Conservation (phyloP, 2,797 vertebrate species). For the Aldrovandia affinis region DNA sequence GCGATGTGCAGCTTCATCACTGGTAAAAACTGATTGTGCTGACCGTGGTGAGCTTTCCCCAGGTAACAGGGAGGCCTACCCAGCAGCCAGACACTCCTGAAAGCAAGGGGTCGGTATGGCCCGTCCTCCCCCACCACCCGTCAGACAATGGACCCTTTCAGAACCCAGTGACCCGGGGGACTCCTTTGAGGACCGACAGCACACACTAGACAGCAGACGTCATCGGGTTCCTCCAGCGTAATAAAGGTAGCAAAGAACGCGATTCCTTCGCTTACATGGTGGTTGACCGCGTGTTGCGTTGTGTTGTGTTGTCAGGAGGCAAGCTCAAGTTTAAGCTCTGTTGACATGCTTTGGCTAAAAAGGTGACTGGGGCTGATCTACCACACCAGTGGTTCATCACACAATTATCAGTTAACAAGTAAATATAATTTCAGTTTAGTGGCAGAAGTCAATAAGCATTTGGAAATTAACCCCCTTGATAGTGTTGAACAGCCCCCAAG, state of each 20-base stretch:
- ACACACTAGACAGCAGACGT: not conserved
- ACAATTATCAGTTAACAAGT: not conserved
- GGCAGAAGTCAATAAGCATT: not conserved
- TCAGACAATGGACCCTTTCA: slow-evolving; percentile 73
- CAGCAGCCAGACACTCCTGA: slow-evolving; percentile 52
- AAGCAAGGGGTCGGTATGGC: slow-evolving; percentile 67
- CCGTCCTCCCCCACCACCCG: slow-evolving; percentile 55
- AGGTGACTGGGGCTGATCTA: not conserved
- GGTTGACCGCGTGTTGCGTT: not conserved
- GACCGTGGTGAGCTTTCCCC: slow-evolving; percentile 69
- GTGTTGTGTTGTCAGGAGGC: not conserved
- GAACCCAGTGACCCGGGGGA: slow-evolving; percentile 43
- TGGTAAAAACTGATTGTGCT: slow-evolving; percentile 75
- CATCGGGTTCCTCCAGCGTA: no score
- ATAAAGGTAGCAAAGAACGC: not conserved
- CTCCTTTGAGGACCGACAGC: not conserved
- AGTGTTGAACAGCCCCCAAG: not conserved
- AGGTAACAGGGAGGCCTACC: slow-evolving; percentile 71
- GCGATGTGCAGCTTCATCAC: slow-evolving; percentile 80
- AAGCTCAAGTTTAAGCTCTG: not conserved
- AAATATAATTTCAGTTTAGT: not conserved
- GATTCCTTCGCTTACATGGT: not conserved
- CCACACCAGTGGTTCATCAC: not conserved
- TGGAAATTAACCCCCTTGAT: not conserved
- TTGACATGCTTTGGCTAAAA: not conserved